Base-by-base conservation (phyloP, 2,888 invertebrate species). In the Chrysodeixis includens region DNA sequence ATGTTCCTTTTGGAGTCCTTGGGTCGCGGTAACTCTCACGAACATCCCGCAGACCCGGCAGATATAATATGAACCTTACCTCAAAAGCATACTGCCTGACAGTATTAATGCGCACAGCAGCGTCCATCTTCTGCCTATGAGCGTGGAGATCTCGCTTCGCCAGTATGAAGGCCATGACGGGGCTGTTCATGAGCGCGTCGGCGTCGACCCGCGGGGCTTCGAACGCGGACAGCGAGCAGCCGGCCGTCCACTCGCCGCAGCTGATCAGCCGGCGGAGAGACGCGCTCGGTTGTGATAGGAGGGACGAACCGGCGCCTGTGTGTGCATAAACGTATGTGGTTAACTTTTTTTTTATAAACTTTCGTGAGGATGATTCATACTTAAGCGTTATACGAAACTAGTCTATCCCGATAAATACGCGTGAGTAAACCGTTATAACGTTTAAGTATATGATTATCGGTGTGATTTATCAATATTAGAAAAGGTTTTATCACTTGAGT, bases 61-160 rank as follows among this genome's bases (percentile, higher is more conserved):
- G n/a, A n/a, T n/a, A 26, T 26, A 26, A 4, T 26, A 26, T 26
- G n/a, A 40, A 20, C 30, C 80, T 79, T 69, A 97, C 97, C 96
- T 99, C 98, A 96, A 99, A 97, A 1, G 98, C 98, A 91, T 98
- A 97, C 82, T 99, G 97, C 69, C 98, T 92, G 85, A 98, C 96
- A 40, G 97, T 97, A 57, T 97, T 97, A 64, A 97, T 96, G 30
- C 97, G 95, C 1, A 99, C 94, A 0, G 99, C 97, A 69, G 98
- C 97, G 74, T 98, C 97, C 97, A 99, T 98, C 51, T 98, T 98
- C 68, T 97, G 96, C 73, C 98, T 97, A 56, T 99, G 93, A 0
- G 97, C 96, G 30, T 97, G 97, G 52, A 99, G 95, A 87, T 99
- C 98, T 83, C 99, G 98, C 69, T 97, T 97, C 70, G 97, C 97